Evolutionary conservation across 2,888 invertebrate genomes (phyloP), one percentile per base, ranked within the genome.

Genomic region (Drosophila maculinotata): DNA sequence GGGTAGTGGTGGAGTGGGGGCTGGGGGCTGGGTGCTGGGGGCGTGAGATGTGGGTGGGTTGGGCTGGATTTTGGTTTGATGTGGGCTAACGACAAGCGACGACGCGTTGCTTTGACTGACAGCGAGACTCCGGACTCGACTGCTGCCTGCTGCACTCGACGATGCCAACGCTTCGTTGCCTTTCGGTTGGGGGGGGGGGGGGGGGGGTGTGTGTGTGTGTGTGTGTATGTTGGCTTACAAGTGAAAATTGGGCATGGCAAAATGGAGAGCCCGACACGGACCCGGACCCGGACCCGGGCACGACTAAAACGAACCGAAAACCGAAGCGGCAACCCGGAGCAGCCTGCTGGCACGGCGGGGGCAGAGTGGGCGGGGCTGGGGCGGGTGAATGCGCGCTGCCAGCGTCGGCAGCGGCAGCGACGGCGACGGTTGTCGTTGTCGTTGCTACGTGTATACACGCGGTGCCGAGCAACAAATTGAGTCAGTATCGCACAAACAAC

Each of bases 401-500:
- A 56, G 28, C 76, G 60, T 59, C 42, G 42, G 30, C 59, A 6
- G 31, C 57, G 31, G 35, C 44, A 6, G 35, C 44, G 53, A 64
- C 41, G 39, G 28, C 47, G 52, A 20, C 64, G 36, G 45, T 45
- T 33, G 45, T 20, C 35, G 47, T 35, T 52, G 62, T 44, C 63
- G 65, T 56, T 72, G 58, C 49, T 73, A 66, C 69, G 71, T 76
- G 76, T 80, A 85, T 87, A 81, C 66, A 79, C 72, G 76, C 76
- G 71, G 65, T 87, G 87, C 82, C 88, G 81, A 81, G 81, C 87
- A 81, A 81, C 81, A 81, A 81, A 81, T 81, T 86, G 88, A 82
- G 87, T 90, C 84, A 89, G 89, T 89, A 89, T 87, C 89, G 89
- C 87, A 89, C 90, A 89, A 90, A 89, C 90, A 90, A 89, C 79